Conservation (phyloP, 2,113 vertebrate genomes). For the Heteronetta atricapilla region DNA sequence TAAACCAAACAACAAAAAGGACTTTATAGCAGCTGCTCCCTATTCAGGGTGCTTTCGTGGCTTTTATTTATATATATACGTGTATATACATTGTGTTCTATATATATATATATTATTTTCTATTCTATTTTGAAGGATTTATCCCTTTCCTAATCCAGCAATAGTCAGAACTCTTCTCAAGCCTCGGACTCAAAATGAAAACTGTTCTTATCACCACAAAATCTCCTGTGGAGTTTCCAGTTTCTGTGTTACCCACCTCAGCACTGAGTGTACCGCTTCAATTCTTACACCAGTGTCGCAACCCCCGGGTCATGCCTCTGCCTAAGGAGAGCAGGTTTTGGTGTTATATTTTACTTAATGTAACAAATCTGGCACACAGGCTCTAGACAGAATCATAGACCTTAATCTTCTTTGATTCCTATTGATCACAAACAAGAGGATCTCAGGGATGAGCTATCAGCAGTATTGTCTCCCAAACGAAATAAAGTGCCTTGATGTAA, state of each 20-base stretch:
- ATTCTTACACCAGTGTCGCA: not conserved
- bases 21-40: not conserved
- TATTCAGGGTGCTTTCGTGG: not conserved
- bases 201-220: not conserved
- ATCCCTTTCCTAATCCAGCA: not conserved
- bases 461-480: not conserved
- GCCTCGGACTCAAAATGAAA: not conserved
- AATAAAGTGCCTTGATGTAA: not conserved
- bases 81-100: too few relatives aligned
- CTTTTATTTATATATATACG: accelerated
- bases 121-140: not conserved
- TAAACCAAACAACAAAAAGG: not conserved
- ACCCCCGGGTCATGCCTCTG: not conserved
- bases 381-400: not conserved
- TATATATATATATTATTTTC: accelerated
- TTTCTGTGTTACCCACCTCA: not conserved
- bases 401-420: not conserved
- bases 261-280: accelerated
- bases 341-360: not conserved
- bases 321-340: not conserved
- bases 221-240: not conserved
- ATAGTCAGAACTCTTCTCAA: not conserved
- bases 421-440: not conserved
- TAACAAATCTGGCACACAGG: not conserved
- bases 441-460: not conserved